Base-by-base conservation (phyloP, 2,113 vertebrate genomes). In the Cochlearius cochlearius region DNA sequence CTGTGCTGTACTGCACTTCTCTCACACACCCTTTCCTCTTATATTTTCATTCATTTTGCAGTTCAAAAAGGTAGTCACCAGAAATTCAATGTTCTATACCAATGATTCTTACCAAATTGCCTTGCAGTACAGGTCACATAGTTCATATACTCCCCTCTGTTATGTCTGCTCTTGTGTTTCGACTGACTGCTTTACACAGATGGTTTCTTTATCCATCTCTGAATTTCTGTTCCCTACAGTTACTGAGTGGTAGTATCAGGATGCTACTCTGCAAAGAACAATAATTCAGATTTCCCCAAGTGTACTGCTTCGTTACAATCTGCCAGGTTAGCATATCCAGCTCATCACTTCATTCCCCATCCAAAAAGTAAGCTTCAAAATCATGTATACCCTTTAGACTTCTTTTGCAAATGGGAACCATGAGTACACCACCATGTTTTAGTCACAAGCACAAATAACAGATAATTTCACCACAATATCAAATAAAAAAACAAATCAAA, bases 61-160 rank as follows among this genome's bases (percentile, higher is more conserved):
- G 82, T 86, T 90, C 69, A 86, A 66, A 85, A 91, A 66, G 11
- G 38, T 58, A 94, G 63, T 73, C n/a, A 90, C 41, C 75, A 93
- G 92, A 93, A 96, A 95, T 71, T 38, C 50, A 74, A 5, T 88
- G 79, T 83, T 96, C 90, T 92, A 30, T 90, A 96, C 41, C 88
- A 94, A 67, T 63, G 63, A 77, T 74, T 96, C 63, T 73, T 75
- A 93, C 15, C 72, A 73, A 86, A 95, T 66, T 94, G 88, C 72
- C 63, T 88, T 50, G 52, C 64, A 92, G 64, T 71, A 92, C 43
- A 86, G 90, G 95, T 96, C 75, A 75, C 43, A 58, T 5, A 77
- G 78, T 92, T 96, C 86, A 88, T 50, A 67, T 27, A 67, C 41
- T 93, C 50, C 75, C 45, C 53, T 64, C 81, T 90, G 55, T 59